Percentiles rank a stretch among this genome's conserved stretches.
Evolutionary conservation across 2,888 invertebrate genomes (phyloP).

Genomic region (Melieria picta): DNA sequence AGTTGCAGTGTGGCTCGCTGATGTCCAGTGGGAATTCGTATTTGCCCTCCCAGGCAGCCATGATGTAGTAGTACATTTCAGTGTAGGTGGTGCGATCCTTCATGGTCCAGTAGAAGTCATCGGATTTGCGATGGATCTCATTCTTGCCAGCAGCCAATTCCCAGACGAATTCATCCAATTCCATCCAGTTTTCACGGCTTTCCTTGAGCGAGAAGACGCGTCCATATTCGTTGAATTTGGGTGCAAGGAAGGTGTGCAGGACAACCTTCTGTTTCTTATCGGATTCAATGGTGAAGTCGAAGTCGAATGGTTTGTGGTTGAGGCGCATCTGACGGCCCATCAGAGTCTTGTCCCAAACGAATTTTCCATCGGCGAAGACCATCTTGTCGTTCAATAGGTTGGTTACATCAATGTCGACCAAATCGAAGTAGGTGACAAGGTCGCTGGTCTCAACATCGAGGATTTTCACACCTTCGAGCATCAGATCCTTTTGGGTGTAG

Average conservation of each 20-base stretch:
- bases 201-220: slow-evolving; percentile 67
- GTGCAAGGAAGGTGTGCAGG: slow-evolving; percentile 75
- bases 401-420: slow-evolving; percentile 71
- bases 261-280: slow-evolving; percentile 70
- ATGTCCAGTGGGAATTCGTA: slow-evolving; percentile 64
- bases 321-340: slow-evolving; percentile 73
- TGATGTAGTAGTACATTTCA: slow-evolving; percentile 66
- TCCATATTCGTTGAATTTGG: slow-evolving; percentile 72
- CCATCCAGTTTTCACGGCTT: slow-evolving; percentile 72
- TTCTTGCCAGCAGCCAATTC: slow-evolving; percentile 69
- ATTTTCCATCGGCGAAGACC: slow-evolving; percentile 55
- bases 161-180: slow-evolving; percentile 72
- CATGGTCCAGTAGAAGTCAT: slow-evolving; percentile 62
- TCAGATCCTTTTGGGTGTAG: slow-evolving; percentile 72
- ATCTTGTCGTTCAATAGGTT: slow-evolving; percentile 50
- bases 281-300: slow-evolving; percentile 70
- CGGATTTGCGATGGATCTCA: slow-evolving; percentile 51
- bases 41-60: slow-evolving; percentile 65
- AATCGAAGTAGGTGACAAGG: slow-evolving; percentile 75
- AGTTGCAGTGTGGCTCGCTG: slow-evolving; percentile 68
- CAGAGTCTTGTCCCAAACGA: slow-evolving; percentile 61
- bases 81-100: slow-evolving; percentile 69
- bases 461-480: slow-evolving; percentile 71
- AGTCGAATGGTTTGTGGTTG: slow-evolving; percentile 74
- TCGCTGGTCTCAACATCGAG: slow-evolving; percentile 73